A percentile compares a stretch with the other conserved stretches of the same genome.
These are phyloP conservation scores for Melanotaenia nigrans DNA, from an alignment of 2,797 vertebrate species.

Conservation along the genomic window DNA sequence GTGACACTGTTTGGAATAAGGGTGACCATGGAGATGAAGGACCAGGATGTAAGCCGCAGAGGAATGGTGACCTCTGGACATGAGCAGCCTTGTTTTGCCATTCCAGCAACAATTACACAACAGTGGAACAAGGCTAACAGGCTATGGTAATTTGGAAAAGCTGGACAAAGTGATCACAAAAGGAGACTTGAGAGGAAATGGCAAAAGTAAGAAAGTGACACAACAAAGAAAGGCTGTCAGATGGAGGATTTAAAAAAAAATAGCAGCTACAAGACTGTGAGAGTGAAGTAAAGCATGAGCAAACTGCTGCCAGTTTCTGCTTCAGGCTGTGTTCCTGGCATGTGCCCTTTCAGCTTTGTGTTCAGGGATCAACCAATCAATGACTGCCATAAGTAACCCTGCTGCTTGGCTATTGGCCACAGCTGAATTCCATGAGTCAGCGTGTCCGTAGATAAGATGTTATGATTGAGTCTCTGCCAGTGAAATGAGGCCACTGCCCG, in stretches of 20 bases:
- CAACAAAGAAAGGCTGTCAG: slow-evolving; percentile 57
- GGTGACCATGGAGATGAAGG: slow-evolving; percentile 77
- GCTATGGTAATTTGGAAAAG: slow-evolving; percentile 54
- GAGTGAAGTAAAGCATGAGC: slow-evolving; percentile 56
- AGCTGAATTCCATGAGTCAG: slow-evolving; percentile 78
- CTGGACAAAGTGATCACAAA: slow-evolving; percentile 31
- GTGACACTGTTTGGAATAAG: slow-evolving; percentile 58
- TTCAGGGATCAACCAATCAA: slow-evolving; percentile 78
- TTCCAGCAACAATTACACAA: slow-evolving; percentile 70
- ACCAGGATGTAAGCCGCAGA: slow-evolving; percentile 73
- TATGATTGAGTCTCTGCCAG: slow-evolving; percentile 76
- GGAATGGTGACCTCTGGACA: slow-evolving; percentile 71
- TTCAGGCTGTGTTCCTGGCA: slow-evolving; percentile 79
- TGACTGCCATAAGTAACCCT: slow-evolving; percentile 77
- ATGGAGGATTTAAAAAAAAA: not conserved
- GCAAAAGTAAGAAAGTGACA: slow-evolving; percentile 39
- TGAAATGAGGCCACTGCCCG: slow-evolving; percentile 66
- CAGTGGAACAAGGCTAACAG: slow-evolving; percentile 58
- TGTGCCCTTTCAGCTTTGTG: slow-evolving; percentile 79
- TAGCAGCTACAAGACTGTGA: slow-evolving; percentile 32
- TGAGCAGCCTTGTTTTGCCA: slow-evolving; percentile 52
- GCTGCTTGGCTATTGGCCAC: slow-evolving; percentile 74
- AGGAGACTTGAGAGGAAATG: slow-evolving; percentile 24
- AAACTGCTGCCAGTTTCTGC: slow-evolving; percentile 72
- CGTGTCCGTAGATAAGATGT: slow-evolving; percentile 76